A percentile compares a stretch with the other conserved stretches of the same genome.
phyloP scores from a whole-genome alignment of 2,797 vertebrate species.

The Pyrocephalus nanus region DNA sequence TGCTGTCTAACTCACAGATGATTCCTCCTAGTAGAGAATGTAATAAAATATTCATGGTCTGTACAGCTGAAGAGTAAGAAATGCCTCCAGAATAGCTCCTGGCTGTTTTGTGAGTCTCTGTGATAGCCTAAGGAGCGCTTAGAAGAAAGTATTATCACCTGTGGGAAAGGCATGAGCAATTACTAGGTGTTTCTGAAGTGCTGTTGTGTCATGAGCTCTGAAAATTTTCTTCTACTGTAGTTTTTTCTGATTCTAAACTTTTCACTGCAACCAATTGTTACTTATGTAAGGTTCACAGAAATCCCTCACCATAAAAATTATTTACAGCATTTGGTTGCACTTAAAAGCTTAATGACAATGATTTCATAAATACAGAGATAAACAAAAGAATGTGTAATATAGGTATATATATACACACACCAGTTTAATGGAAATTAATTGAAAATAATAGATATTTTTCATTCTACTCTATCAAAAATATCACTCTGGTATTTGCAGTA shows the following conservation, averaged over 20 bases:
- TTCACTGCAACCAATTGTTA: neutral
- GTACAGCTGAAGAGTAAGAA: neutral
- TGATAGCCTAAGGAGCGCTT: neutral
- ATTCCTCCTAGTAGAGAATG: neutral
- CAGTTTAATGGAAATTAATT: neutral
- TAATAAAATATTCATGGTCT: neutral
- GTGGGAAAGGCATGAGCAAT: neutral
- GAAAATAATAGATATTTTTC: neutral
- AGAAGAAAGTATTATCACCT: neutral
- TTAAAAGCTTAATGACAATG: neutral
- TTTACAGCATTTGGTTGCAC: neutral
- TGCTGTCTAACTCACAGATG: neutral
- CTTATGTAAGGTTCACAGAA: neutral
- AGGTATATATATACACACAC: neutral
- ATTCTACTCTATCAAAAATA: neutral
- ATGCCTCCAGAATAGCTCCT: neutral
- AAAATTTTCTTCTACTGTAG: neutral
- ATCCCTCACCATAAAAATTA: neutral
- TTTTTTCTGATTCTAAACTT: neutral
- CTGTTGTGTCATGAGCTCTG: neutral
- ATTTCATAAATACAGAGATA: neutral
- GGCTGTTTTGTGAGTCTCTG: neutral
- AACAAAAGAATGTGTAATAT: neutral
- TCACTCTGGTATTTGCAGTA: neutral
- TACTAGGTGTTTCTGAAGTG: neutral